Percentiles rank a stretch among this genome's conserved stretches.
These are phyloP conservation scores for Drosophila neocordata DNA, from an alignment of 1,140 invertebrate genomes.

Conservation along the genomic window DNA sequence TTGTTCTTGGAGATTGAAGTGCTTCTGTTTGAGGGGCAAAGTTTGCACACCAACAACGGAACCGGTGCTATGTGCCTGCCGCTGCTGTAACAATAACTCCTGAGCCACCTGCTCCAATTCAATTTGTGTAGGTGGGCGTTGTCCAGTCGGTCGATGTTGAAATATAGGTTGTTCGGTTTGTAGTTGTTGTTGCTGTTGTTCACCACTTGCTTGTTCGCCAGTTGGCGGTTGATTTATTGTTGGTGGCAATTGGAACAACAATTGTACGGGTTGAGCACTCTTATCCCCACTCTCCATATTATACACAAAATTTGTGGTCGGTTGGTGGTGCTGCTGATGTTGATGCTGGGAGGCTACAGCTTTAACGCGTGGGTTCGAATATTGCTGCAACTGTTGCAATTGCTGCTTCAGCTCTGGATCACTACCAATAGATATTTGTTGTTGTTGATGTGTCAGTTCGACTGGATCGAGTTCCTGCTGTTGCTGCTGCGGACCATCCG, in stretches of 20 bases:
- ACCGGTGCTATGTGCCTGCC: conserved; percentile 52
- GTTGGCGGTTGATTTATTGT: conserved; percentile 64
- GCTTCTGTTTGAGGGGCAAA: conserved; percentile 78
- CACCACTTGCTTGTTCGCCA: conserved; percentile 7
- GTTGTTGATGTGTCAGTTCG: conserved; percentile 70
- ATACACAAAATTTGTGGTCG: conserved; percentile 76
- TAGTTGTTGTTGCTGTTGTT: conserved; percentile 51
- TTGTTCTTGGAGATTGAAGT: conserved; percentile 73
- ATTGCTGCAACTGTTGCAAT: conserved; percentile 81
- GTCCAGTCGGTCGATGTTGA: conserved; percentile 82
- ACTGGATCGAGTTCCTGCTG: conserved; percentile 83
- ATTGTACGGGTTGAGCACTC: conserved; percentile 74
- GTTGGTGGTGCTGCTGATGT: conserved; percentile 72
- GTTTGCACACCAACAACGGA: conserved; percentile 68
- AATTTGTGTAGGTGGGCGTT: conserved; percentile 76
- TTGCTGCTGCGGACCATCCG: conserved; percentile 83
- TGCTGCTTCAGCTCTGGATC: conserved; percentile 82
- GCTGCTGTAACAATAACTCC: conserved; percentile 75
- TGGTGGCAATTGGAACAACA: conserved; percentile 76
- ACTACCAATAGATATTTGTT: conserved; percentile 51
- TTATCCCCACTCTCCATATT: conserved; percentile 78
- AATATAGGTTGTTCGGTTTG: conserved; percentile 77
- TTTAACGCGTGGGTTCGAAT: conserved; percentile 77
- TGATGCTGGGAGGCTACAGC: conserved; percentile 82
- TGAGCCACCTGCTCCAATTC: conserved; percentile 80